These are phyloP conservation scores for Aphaenogaster ashmeadi DNA, from an alignment of 1,140 invertebrate species.

Conservation along the genomic window DNA sequence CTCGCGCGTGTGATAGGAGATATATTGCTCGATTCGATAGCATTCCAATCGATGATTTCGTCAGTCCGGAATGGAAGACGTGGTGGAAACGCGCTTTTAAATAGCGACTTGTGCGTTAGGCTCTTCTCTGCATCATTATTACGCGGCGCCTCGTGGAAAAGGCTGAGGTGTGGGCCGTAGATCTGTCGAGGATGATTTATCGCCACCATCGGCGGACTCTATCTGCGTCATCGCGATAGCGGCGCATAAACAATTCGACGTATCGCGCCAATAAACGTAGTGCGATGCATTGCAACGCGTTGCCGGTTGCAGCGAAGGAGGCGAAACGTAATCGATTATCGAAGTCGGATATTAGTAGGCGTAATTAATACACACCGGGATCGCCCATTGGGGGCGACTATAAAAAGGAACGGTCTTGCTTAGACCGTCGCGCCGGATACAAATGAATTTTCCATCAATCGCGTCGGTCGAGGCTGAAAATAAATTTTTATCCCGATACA, in stretches of 20 bases:
- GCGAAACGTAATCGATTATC: slow-evolving; percentile 53
- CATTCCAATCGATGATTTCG: slow-evolving; percentile 39
- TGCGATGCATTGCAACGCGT: neutral
- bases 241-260: slow-evolving; percentile 43
- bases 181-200: slow-evolving; percentile 59
- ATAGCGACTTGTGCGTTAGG: slow-evolving; percentile 12
- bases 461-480: neutral
- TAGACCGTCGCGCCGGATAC: neutral
- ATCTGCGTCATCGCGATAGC: slow-evolving; percentile 38
- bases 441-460: neutral
- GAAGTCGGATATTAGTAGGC: slow-evolving; percentile 47
- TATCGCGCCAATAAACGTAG: slow-evolving; percentile 49
- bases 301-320: neutral
- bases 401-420: slow-evolving; percentile 10
- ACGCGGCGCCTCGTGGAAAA: slow-evolving; percentile 14
- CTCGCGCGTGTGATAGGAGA: neutral
- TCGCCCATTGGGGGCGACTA: neutral
- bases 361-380: slow-evolving; percentile 11
- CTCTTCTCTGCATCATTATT: slow-evolving; percentile 22
- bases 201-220: slow-evolving; percentile 26
- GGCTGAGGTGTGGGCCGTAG: slow-evolving; percentile 20
- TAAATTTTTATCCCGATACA: neutral
- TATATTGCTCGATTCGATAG: slow-evolving; percentile 34
- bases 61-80: neutral
- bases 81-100: slow-evolving; percentile 16